These are phyloP conservation scores for Petroica traversi DNA, from an alignment of 2,113 vertebrate genomes.

Conservation along the genomic window DNA sequence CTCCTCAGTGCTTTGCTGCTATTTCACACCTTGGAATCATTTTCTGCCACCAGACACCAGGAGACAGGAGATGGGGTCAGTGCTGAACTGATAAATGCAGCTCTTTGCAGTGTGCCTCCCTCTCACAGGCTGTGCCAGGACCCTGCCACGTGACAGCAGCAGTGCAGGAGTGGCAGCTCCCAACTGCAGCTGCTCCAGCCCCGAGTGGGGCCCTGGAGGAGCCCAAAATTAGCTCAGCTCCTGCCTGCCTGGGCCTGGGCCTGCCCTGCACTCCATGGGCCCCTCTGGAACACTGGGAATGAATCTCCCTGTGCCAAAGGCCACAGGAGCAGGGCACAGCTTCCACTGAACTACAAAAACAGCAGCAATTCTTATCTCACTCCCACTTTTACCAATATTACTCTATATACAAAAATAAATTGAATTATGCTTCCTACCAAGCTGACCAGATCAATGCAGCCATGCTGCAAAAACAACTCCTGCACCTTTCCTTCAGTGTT, in stretches of 20 bases:
- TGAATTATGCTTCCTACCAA: not conserved
- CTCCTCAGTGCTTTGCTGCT: not conserved
- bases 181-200: not conserved
- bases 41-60: not conserved
- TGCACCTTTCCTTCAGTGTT: not conserved
- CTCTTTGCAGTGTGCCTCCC: not conserved
- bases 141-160: not conserved
- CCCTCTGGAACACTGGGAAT: not conserved
- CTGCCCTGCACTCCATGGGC: not conserved
- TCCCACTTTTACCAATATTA: not conserved
- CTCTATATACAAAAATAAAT: not conserved
- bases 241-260: not conserved
- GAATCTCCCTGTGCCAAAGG: not conserved
- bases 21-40: not conserved
- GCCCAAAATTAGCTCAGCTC: constrained; percentile 12
- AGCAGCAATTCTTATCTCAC: not conserved
- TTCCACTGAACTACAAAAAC: not conserved
- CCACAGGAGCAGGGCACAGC: not conserved
- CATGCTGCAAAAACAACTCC: not conserved
- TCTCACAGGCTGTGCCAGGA: not conserved
- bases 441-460: not conserved
- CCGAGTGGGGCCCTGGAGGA: not conserved
- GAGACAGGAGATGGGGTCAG: not conserved
- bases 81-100: not conserved
- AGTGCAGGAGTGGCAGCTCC: not conserved